A percentile compares a stretch with the other conserved stretches of the same genome.
phyloP scores from a whole-genome alignment of 2,113 vertebrate species.

The Rhizomys pruinosus region DNA sequence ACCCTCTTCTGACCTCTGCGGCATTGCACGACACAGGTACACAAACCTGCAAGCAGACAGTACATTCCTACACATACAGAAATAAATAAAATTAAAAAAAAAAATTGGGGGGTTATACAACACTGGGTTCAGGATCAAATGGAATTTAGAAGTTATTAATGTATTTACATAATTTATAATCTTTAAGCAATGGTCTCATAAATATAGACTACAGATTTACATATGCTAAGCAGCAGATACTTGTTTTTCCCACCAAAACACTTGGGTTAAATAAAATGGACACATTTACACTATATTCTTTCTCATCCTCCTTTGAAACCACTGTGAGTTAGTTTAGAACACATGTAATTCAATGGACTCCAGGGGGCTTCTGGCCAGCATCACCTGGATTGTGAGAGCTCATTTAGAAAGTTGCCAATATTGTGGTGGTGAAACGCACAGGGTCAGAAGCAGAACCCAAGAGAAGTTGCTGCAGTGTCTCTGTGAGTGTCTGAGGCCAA shows the following conservation, averaged over 20 bases:
- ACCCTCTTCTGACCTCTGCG: too few species aligned
- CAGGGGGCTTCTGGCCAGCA: conserved; percentile 56
- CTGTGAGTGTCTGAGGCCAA: too few species aligned
- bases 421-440: conserved; percentile 67
- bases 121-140: too few species aligned
- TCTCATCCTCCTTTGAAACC: conserved; percentile 14
- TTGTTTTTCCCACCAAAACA: conserved; percentile 69
- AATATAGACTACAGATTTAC: conserved; percentile 86
- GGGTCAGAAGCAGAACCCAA: conserved; percentile 67
- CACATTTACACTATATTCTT: conserved; percentile 67
- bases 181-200: conserved; percentile 86
- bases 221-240: conserved; percentile 82
- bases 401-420: conserved; percentile 49
- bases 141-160: too few species aligned
- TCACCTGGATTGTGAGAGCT: conserved; percentile 25
- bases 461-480: too few species aligned
- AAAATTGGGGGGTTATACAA: too few species aligned
- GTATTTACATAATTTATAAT: too few species aligned
- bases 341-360: conserved; percentile 59
- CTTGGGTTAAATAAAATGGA: conserved; percentile 75
- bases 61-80: too few species aligned
- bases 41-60: too few species aligned
- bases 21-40: too few species aligned
- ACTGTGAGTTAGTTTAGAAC: conserved; percentile 66
- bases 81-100: too few species aligned